Conservation (phyloP, 2,797 vertebrate species). For the Phoeniculus purpureus region DNA sequence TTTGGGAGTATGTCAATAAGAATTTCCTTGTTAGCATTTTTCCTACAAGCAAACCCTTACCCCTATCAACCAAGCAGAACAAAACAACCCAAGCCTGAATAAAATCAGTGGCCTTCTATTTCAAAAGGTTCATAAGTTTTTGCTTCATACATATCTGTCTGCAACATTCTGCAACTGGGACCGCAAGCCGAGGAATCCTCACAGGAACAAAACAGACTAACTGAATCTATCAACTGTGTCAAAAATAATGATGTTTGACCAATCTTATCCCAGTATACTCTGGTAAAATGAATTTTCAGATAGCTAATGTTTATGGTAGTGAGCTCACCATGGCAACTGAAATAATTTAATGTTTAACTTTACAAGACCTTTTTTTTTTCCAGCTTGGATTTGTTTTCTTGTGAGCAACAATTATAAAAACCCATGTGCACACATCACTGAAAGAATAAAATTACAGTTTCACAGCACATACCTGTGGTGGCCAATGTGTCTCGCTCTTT, state of each 20-base stretch:
- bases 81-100: not conserved
- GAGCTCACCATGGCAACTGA: slow-evolving; percentile 67
- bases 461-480: slow-evolving; percentile 82
- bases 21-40: not conserved
- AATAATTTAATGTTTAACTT: slow-evolving; percentile 35
- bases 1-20: rapidly evolving
- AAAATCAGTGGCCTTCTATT: not conserved
- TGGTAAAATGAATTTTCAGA: slow-evolving; percentile 31
- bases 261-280: slow-evolving; percentile 25
- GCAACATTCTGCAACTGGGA: not conserved
- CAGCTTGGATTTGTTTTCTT: not conserved
- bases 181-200: not conserved
- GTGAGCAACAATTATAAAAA: not conserved
- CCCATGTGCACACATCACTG: not conserved
- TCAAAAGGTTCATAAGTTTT: not conserved
- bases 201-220: slow-evolving; percentile 22
- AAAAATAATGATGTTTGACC: not conserved
- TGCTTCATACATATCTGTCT: not conserved
- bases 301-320: slow-evolving; percentile 38
- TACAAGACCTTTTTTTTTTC: slow-evolving; percentile 32
- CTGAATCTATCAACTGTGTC: slow-evolving; percentile 24
- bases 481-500: slow-evolving; percentile 82
- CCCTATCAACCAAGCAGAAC: not conserved
- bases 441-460: not conserved
- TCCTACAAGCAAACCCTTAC: not conserved